Conservation (phyloP, 2,888 invertebrate genomes). For the Parapristionchus giblindavisi region DNA sequence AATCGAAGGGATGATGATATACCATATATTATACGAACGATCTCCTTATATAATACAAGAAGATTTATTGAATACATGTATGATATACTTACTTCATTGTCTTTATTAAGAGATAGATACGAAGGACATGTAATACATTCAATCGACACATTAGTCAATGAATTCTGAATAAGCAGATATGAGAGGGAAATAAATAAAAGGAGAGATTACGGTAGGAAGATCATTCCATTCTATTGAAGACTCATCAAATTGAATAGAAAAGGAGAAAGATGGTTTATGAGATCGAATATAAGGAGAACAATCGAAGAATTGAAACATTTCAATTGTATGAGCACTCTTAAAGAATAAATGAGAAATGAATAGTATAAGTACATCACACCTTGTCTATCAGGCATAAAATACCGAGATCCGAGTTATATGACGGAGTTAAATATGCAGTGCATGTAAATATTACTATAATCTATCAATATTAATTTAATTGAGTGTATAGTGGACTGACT, state of each 20-base stretch:
- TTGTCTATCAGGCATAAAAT: conserved; percentile 1
- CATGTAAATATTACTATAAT: background rate
- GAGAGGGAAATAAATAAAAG: background rate
- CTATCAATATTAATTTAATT: too few species aligned
- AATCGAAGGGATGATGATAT: background rate
- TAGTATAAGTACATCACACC: background rate
- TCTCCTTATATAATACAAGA: background rate
- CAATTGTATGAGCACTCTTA: background rate
- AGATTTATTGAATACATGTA: background rate
- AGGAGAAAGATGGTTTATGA: too few species aligned
- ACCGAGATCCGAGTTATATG: background rate
- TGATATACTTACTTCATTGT: background rate
- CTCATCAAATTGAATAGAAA: background rate
- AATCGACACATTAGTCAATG: background rate
- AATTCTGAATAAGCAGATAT: background rate
- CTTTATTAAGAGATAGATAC: background rate
- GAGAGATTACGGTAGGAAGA: background rate
- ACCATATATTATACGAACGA: background rate
- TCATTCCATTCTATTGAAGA: conserved; percentile 3
- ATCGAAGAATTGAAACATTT: conserved; percentile 9
- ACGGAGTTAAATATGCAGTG: background rate
- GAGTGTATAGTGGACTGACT: background rate
- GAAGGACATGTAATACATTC: background rate
- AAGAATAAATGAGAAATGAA: background rate
- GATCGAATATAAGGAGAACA: conserved; percentile 16